Base-by-base conservation (phyloP, 1,140 invertebrate species). In the Notospermus geniculatus region DNA sequence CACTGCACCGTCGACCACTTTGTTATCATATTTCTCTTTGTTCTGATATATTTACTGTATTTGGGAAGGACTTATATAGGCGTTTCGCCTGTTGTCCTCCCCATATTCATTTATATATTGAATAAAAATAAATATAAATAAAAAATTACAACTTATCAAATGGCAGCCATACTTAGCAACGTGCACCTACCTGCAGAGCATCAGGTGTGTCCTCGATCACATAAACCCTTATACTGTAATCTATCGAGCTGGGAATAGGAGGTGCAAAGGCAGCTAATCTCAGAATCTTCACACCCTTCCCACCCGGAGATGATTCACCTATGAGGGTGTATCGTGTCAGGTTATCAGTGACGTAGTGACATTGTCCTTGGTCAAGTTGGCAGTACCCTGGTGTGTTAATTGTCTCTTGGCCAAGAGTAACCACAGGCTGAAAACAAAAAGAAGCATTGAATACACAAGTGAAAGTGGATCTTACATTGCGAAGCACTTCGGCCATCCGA, bases 361-460 rank as follows among this genome's bases (percentile, higher is more conserved):
- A 91, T 81, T 90, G 88, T 65, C 88, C 88, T 56, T 87, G 85
- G 77, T 97, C 94, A 50, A 97, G 82, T 78, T 97, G 94, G 28
- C 91, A 90, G 77, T 95, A 97, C 41, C 95, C 87, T 9, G 91
- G 90, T 0, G 93, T 96, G 79, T 97, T 95, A 68, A 97, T 93
- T 5, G 93, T 96, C 81, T 97, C 94, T 80, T 94, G 91, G 1
- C 93, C 93, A 19, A 97, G 84, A 11, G 91, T 92, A 11, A 94
- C 88, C 0, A 94, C 86, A 75, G 89, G 89, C 79, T 90, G 86
- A 28, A 77, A 73, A 25, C 63, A 57, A 52, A 60, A 59, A n/a
- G n/a, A n/a, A n/a, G n/a, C n/a, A n/a, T n/a, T n/a, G n/a, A n/a
- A n/a, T n/a, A n/a, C n/a, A n/a, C n/a, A n/a, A n/a, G n/a, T n/a